Base-by-base conservation (phyloP, 35 echinoderm and acorn worm species). In the Acanthaster planci region DNA sequence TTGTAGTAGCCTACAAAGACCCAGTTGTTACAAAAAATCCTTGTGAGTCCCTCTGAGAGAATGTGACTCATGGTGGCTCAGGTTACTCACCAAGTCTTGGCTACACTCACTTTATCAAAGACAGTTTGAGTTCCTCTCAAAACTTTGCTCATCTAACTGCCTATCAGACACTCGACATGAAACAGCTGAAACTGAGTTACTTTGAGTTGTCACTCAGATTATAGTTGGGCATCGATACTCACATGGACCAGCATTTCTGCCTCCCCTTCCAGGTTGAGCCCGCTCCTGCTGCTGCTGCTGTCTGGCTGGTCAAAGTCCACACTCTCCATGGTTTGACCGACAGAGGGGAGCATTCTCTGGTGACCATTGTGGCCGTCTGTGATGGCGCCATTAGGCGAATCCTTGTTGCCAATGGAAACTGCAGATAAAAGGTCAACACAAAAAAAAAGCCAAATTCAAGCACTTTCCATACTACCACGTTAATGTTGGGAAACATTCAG, bases 171-270 rank as follows among this genome's bases (percentile, higher is more conserved):
- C 21, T 38, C 38, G 9, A 42, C 19, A 40, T 38, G 77, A 78
- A 35, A 0, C 5, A 78, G n/a, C n/a, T n/a, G n/a, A 39, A 29
- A 38, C 5, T 10, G 6, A 30, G 19, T 8, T 16, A 78, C 19
- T 37, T 21, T 78, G 18, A 9, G 14, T 1, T 21, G 19, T 8
- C 38, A 35, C 36, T 5, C 32, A n/a, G n/a, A n/a, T 27, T 8
- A 79, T n/a, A 79, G 37, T 37, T 9, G 9, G 22, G 4, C 22
- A 47, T 44, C 38, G 39, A 8, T 35, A 78, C 86, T 44, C 36
- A 87, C 86, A 76, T 87, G 86, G 36, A 87, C 57, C 39, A 79
- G 53, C 86, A 87, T 87, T 0, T 87, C 76, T 22, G 86, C 77
- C 52, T 87, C 86, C 38, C 54, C 86, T 79, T 87, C 86, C 76